phyloP scores from a whole-genome alignment of 1,140 invertebrate species.

The Drosophila triauraria region DNA sequence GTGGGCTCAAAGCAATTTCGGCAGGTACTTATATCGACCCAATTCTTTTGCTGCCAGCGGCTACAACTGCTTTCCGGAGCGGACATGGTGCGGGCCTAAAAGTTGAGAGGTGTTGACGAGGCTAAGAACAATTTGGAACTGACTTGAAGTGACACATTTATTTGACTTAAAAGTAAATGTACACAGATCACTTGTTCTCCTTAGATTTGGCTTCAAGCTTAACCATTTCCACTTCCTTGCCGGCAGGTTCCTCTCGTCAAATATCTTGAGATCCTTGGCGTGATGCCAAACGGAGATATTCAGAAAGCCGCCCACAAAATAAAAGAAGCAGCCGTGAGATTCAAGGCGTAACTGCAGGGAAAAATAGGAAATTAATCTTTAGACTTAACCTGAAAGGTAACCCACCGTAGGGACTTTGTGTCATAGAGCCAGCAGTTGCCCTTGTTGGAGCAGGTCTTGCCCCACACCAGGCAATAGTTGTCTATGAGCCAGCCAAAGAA shows the following conservation, averaged over 20 bases:
- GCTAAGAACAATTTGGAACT: not conserved
- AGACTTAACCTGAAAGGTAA: not conserved
- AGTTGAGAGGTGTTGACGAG: not conserved
- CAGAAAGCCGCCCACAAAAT: slow-evolving; percentile 88
- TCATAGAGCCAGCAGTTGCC: slow-evolving; percentile 92
- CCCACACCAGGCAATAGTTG: slow-evolving; percentile 90
- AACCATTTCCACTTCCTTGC: slow-evolving; percentile 33
- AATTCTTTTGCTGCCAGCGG: slow-evolving; percentile 14
- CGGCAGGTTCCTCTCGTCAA: slow-evolving; percentile 87
- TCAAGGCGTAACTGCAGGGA: slow-evolving; percentile 86
- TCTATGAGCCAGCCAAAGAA: slow-evolving; percentile 90
- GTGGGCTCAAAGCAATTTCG: slow-evolving; percentile 33
- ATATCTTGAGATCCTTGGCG: slow-evolving; percentile 89
- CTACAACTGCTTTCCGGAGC: slow-evolving; percentile 43
- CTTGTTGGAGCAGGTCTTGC: slow-evolving; percentile 89
- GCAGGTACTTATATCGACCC: not conserved
- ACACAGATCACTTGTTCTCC: not conserved
- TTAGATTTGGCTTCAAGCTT: slow-evolving; percentile 18
- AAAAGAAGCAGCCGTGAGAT: slow-evolving; percentile 88
- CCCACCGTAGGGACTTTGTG: slow-evolving; percentile 84
- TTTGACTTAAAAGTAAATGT: not conserved
- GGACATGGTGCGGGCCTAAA: slow-evolving; percentile 22
- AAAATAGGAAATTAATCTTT: not conserved
- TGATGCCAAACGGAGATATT: slow-evolving; percentile 89
- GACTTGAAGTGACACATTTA: slow-evolving; percentile 4